Base-by-base conservation (phyloP, 2,888 invertebrate genomes). In the Oscheius onirici region DNA sequence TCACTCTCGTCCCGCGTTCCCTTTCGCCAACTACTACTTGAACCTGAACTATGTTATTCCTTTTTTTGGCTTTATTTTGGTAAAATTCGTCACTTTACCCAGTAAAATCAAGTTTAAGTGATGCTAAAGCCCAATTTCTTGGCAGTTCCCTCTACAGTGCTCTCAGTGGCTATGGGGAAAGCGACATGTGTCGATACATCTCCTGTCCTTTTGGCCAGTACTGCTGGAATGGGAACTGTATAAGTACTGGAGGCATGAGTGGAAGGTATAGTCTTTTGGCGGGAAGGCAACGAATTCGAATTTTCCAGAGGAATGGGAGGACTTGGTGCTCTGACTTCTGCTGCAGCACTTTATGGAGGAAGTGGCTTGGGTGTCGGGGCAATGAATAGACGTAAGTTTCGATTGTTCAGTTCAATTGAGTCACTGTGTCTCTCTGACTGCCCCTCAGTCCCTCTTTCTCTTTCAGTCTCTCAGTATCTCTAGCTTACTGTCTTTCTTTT, bases 171-270 rank as follows among this genome's bases (percentile, higher is more conserved):
- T 87, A 87, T 72, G 82, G 81, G 26, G 82, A 77, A n/a, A 81
- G 79, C 55, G 86, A 86, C 69, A 81, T 84, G 78, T 86, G 86
- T 67, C 76, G 86, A 61, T 82, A 82, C 52, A 82, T 82, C 22
- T 78, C 86, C 0, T 86, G 86, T 63, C 85, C 86, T 1, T 83
- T 84, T 51, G 86, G 86, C 1, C 85, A 86, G 57, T 84, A 83
- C 58, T 86, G 86, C 63, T 79, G 84, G 74, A 84, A 83, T 71
- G 86, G 86, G 3, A 81, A 82, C 67, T 86, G 86, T 66, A 63
- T 83, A 20, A 76, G 79, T 10, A 74, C 72, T 46, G 66, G 54
- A 40, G 66, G 20, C 3, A 20, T 66, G 40, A 22, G 40, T 20
- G 55, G 55, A 17, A 52, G 66, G 66, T 66, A 20, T 10, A n/a